Evolutionary conservation across 2,113 vertebrate genomes (phyloP).

Genomic region (Corythoichthys intestinalis): DNA sequence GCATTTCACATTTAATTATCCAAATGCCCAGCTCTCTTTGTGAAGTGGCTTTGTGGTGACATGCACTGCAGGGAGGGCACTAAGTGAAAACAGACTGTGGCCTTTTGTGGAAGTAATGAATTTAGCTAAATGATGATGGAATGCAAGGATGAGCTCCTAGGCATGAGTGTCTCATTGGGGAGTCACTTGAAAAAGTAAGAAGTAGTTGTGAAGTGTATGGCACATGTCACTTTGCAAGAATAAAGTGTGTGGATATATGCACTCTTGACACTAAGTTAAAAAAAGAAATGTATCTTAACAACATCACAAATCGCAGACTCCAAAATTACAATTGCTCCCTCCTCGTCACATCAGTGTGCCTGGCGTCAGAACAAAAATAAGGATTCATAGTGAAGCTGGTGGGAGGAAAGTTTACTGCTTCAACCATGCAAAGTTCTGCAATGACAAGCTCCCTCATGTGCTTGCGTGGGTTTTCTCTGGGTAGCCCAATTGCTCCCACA

Average conservation of each 20-base stretch:
- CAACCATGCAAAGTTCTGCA: neutral
- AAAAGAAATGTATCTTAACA: too few species aligned
- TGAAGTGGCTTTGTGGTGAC: constrained; percentile 62
- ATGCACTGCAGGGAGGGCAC: constrained; percentile 36
- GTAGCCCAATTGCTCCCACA: neutral
- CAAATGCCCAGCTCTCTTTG: constrained; percentile 72
- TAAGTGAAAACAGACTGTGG: constrained; percentile 43
- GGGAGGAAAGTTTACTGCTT: neutral
- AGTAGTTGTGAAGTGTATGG: constrained; percentile 16
- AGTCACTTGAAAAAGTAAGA: constrained; percentile 36
- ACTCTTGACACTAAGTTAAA: constrained; percentile 12
- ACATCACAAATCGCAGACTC: neutral
- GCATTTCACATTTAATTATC: constrained; percentile 86
- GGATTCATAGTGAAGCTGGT: constrained; percentile 14
- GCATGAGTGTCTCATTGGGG: constrained; percentile 47
- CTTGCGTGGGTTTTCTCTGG: neutral
- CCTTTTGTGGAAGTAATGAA: constrained; percentile 69
- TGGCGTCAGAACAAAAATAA: constrained; percentile 19
- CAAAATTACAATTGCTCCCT: constrained; percentile 9
- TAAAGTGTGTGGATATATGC: constrained; percentile 15
- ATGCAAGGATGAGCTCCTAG: constrained; percentile 61
- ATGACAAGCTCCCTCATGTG: neutral
- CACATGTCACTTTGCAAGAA: constrained; percentile 11
- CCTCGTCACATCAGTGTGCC: constrained; percentile 13
- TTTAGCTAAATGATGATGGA: constrained; percentile 63